phyloP scores from a whole-genome alignment of 2,113 vertebrate species.

The Pangasianodon gigas region DNA sequence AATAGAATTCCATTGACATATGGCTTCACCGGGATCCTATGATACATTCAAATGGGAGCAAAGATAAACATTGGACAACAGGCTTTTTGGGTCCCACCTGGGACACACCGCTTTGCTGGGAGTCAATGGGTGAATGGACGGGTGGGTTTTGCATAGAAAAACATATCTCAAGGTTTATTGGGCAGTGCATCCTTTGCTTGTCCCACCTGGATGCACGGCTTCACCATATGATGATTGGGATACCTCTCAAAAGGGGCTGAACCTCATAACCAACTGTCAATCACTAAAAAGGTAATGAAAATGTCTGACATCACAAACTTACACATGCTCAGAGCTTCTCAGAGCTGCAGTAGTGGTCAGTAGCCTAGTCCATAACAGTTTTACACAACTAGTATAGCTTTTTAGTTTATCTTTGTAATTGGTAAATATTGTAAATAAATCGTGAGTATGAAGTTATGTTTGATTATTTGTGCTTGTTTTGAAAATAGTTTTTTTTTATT shows the following conservation, averaged over 20 bases:
- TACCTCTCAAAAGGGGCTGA: background rate
- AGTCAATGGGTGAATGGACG: background rate
- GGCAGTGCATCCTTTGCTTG: background rate
- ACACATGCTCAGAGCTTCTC: background rate
- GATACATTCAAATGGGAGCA: background rate
- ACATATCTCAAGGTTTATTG: background rate
- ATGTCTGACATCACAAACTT: background rate
- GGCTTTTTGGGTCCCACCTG: background rate
- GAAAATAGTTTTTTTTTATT: background rate
- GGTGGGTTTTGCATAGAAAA: background rate
- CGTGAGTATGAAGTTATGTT: background rate
- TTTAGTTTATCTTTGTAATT: background rate
- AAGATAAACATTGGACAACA: background rate
- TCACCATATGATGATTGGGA: background rate
- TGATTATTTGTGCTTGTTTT: background rate
- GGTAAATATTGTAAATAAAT: background rate
- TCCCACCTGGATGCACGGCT: background rate
- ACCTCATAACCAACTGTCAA: background rate
- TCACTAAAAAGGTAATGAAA: background rate
- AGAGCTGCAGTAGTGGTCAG: background rate
- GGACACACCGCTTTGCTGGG: background rate
- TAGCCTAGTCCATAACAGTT: background rate
- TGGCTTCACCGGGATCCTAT: background rate
- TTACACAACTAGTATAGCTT: background rate
- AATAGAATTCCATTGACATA: background rate